Conservation (phyloP, 2,888 invertebrate species). For the Thera britannica region DNA sequence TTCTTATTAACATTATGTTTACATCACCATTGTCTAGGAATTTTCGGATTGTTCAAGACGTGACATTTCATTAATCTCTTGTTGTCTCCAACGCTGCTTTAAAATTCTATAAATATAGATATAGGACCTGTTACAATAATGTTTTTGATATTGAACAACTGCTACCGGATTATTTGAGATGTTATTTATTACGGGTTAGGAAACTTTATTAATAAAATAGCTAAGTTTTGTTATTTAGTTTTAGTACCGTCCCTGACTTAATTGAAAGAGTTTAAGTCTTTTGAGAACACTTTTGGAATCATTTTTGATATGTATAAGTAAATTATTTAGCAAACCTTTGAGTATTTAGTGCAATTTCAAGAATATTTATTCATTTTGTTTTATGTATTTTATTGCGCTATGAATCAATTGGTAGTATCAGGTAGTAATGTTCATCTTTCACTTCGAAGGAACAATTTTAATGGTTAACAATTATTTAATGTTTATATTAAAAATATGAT, state of each 20-base stretch:
- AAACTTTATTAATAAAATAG: constrained; percentile 18
- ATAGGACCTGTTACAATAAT: neutral
- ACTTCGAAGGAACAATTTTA: too few species aligned
- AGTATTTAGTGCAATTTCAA: too few species aligned
- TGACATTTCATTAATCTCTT: neutral
- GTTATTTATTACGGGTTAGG: constrained; percentile 5
- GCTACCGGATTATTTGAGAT: neutral
- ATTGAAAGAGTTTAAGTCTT: constrained; percentile 15
- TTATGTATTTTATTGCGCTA: too few species aligned
- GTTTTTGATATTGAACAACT: neutral
- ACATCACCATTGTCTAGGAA: neutral
- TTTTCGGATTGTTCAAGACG: neutral
- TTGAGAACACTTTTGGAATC: neutral
- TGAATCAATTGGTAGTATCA: too few species aligned
- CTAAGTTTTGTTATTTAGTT: constrained; percentile 13
- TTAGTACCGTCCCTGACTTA: constrained; percentile 12
- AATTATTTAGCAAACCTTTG: neutral
- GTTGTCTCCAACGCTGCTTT: neutral
- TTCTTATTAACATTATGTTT: neutral
- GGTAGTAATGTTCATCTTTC: too few species aligned
- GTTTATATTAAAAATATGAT: too few species aligned
- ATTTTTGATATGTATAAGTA: constrained; percentile 16
- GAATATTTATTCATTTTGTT: too few species aligned
- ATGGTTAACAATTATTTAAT: too few species aligned
- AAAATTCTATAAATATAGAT: neutral